Evolutionary conservation across 1,140 invertebrate species (phyloP).

Genomic region (Batillaria attramentaria): DNA sequence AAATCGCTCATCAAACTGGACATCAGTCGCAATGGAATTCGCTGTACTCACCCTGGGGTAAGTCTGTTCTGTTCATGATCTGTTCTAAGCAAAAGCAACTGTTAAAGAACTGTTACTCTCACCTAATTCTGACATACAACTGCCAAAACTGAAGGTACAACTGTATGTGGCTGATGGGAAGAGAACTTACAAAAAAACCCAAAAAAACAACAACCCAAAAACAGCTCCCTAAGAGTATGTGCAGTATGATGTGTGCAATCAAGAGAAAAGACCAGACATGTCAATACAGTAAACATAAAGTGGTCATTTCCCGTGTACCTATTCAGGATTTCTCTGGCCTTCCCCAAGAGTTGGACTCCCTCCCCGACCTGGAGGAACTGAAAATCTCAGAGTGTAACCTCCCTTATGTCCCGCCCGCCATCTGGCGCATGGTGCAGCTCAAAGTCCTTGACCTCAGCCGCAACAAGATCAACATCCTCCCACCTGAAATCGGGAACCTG

Average conservation of each 20-base stretch:
- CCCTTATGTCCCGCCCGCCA: constrained; percentile 65
- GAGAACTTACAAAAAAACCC: too few relatives aligned
- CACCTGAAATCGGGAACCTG: constrained; percentile 69
- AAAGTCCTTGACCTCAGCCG: constrained; percentile 43
- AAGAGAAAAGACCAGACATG: too few relatives aligned
- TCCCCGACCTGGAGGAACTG: constrained; percentile 62
- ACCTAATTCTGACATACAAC: too few relatives aligned
- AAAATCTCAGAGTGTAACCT: constrained; percentile 71
- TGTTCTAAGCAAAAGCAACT: too few relatives aligned
- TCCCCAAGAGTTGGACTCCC: constrained; percentile 60
- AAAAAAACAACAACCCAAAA: too few relatives aligned
- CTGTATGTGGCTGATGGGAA: too few relatives aligned
- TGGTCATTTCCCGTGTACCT: background rate
- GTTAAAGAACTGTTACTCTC: too few relatives aligned
- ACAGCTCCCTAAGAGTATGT: background rate
- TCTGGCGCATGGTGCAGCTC: constrained; percentile 64
- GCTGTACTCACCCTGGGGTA: constrained; percentile 49
- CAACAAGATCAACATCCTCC: constrained; percentile 62
- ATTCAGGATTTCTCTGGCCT: constrained; percentile 65
- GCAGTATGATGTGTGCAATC: too few relatives aligned
- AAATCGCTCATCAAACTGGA: constrained; percentile 63
- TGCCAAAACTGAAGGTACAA: too few relatives aligned
- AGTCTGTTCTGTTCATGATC: too few relatives aligned
- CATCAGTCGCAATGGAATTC: constrained; percentile 67
- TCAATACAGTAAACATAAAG: background rate